Percentiles rank a stretch among this genome's conserved stretches.
Conservation (phyloP, 2,797 vertebrate genomes). For the Kryptolebias ocellatus region DNA sequence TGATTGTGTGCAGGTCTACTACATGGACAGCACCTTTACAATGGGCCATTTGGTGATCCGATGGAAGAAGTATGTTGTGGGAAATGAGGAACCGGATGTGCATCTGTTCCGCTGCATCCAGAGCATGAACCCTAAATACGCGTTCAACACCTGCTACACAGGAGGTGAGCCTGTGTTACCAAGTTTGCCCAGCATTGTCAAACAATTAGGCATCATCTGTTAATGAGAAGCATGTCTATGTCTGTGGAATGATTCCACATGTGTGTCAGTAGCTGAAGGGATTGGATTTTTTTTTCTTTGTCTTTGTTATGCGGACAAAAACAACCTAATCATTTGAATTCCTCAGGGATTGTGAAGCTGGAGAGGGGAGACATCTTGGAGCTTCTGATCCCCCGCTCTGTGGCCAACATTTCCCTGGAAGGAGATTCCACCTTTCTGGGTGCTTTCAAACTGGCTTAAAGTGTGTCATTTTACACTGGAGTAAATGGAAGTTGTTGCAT, state of each 20-base stretch:
- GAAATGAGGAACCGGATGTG: slow-evolving; percentile 89
- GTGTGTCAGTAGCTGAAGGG: no score
- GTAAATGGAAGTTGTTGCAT: slow-evolving; percentile 2
- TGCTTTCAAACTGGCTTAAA: slow-evolving; percentile 90
- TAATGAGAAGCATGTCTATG: neutral
- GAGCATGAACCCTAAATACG: slow-evolving; percentile 86
- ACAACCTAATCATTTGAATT: slow-evolving; percentile 13
- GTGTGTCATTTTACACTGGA: slow-evolving; percentile 7
- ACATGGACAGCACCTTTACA: slow-evolving; percentile 87
- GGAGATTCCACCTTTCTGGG: slow-evolving; percentile 95
- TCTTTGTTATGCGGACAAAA: neutral
- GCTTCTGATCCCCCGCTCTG: slow-evolving; percentile 88
- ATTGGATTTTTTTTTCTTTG: no score
- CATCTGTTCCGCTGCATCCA: slow-evolving; percentile 94
- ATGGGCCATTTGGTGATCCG: slow-evolving; percentile 96
- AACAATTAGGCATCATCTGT: neutral
- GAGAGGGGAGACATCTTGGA: slow-evolving; percentile 92
- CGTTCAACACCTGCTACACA: slow-evolving; percentile 96
- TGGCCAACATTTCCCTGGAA: slow-evolving; percentile 88
- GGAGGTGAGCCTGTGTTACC: slow-evolving; percentile 83
- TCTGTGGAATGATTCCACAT: neutral
- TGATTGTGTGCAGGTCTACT: slow-evolving; percentile 86
- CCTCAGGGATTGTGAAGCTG: slow-evolving; percentile 91
- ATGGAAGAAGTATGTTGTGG: slow-evolving; percentile 90
- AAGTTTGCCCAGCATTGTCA: slow-evolving; percentile 1